Evolutionary conservation across 1,140 invertebrate species (phyloP), one percentile per base, ranked within the genome.

Genomic region (Oscheius sp.): DNA sequence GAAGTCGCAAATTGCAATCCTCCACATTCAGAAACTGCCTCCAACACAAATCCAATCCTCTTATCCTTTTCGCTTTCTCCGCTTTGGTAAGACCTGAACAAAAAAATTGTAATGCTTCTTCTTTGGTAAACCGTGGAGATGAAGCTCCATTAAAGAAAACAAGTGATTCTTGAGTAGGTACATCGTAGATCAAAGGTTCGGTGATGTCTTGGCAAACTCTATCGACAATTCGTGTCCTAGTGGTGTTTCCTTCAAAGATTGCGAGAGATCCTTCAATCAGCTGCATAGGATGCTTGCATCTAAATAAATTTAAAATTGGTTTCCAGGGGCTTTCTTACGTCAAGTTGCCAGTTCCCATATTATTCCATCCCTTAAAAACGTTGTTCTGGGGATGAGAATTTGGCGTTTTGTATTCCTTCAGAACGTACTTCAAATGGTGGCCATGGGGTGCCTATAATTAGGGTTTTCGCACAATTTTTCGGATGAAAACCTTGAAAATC

Each of bases 11-110:
- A 42, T 23, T 83, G 61, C 34, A 71, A 73, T 29, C 81, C 82
- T 28, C 81, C 81, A 74, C 81, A 82, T 23, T 61, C 65, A 34
- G 77, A 64, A 23, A 23, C 74, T 1, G 71, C 80, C 38, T 77
- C 59, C n/a, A 81, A 58, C 15, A 67, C 32, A 49, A 80, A 81
- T 7, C 78, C 80, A 32, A 83, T 68, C 35, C 61, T 26, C 34
- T 68, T 71, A n/a, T n/a, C n/a, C 34, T 31, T 63, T 10, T 71
- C 46, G n/a, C 31, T 18, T 7, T 2, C 42, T 45, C 38, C 69
- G 34, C 59, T 36, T 52, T 35, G 59, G 35, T 29, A n/a, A 20
- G 45, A 45, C 31, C 31, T 42, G 32, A 28, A 32, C 26, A 71
- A 29, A 20, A n/a, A 15, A 20, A 28, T 46, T 20, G n/a, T n/a